Conservation (phyloP, 2,113 vertebrate genomes). For the Notiomystis cincta region DNA sequence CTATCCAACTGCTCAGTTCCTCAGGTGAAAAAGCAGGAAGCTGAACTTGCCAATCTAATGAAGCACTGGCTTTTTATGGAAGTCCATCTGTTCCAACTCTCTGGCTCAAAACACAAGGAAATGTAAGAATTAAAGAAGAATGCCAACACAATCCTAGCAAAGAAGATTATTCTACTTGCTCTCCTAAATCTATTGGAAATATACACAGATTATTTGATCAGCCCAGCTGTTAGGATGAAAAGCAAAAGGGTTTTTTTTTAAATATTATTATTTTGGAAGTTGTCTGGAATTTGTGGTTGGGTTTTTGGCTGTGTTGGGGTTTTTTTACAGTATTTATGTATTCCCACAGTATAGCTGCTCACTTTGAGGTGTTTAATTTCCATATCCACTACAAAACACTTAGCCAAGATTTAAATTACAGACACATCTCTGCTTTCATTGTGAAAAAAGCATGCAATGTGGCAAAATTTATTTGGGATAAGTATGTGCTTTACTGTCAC, state of each 20-base stretch:
- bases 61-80: background rate
- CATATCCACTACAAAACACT: background rate
- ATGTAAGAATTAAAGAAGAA: background rate
- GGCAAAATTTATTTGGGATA: background rate
- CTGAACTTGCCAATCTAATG: background rate
- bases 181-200: background rate
- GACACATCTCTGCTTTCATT: background rate
- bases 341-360: background rate
- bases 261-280: background rate
- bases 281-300: background rate
- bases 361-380: background rate
- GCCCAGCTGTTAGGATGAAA: background rate
- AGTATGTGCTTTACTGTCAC: background rate
- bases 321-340: background rate
- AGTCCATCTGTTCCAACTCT: background rate
- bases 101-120: background rate
- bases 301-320: background rate
- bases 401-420: background rate
- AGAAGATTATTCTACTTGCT: background rate
- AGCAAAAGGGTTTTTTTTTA: fast-evolving
- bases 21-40: conserved; percentile 9
- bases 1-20: background rate
- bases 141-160: background rate
- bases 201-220: background rate
- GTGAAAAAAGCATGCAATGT: background rate